Evolutionary conservation across 2,113 vertebrate species (phyloP).

Genomic region (Pteronura brasiliensis): DNA sequence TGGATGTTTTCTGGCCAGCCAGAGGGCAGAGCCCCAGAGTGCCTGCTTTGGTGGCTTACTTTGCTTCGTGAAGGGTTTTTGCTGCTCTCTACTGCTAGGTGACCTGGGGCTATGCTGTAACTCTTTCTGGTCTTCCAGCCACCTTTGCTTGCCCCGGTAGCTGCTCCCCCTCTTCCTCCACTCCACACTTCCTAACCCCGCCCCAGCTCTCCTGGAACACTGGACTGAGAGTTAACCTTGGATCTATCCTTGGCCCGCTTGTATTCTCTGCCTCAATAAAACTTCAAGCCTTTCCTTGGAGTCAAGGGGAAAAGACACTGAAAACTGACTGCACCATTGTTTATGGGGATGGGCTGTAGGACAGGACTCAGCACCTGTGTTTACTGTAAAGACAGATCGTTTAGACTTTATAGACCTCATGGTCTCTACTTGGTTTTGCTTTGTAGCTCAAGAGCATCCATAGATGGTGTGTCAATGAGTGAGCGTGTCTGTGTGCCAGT

Average conservation of each 20-base stretch:
- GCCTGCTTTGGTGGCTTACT: not conserved
- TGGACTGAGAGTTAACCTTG: not conserved
- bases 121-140: not conserved
- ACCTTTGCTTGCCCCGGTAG: not conserved
- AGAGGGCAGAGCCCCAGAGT: not conserved
- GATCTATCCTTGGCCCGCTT: not conserved
- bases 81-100: not conserved
- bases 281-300: not conserved
- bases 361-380: not conserved
- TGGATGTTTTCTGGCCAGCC: not conserved
- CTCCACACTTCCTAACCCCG: not conserved
- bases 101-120: not conserved
- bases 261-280: not conserved
- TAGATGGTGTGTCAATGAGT: not conserved
- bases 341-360: not conserved
- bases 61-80: not conserved
- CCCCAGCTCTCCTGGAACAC: not conserved
- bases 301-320: not conserved
- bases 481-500: rapidly evolving
- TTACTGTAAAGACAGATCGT: not conserved
- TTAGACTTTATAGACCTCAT: not conserved
- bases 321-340: not conserved
- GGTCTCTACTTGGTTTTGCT: not conserved
- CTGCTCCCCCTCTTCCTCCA: not conserved
- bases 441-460: not conserved